Conservation (phyloP, 2,888 invertebrate genomes). For the Heteromurus nitidus region DNA sequence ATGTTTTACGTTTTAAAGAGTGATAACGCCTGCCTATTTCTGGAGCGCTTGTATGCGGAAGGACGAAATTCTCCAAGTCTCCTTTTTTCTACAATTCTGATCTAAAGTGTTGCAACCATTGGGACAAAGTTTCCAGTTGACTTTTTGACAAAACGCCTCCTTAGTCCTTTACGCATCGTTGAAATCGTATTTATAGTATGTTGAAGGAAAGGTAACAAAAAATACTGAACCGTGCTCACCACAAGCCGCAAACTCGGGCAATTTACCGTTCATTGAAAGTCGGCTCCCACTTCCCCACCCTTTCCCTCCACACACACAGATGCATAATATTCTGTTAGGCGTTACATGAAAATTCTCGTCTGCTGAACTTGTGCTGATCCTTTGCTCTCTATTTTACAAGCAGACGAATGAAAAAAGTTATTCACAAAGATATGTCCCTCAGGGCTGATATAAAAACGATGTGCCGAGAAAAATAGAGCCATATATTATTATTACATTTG, state of each 20-base stretch:
- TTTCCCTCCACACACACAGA: background rate
- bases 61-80: background rate
- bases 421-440: too few species aligned
- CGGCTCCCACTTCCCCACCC: background rate
- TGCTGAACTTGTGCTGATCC: background rate
- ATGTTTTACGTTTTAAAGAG: too few species aligned
- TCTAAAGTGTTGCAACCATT: too few species aligned
- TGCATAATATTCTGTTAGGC: background rate
- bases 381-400: background rate
- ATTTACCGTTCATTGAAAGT: background rate
- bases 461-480: too few species aligned
- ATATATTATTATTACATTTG: too few species aligned
- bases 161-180: background rate
- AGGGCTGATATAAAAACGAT: too few species aligned
- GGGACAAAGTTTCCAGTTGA: too few species aligned
- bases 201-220: background rate
- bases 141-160: background rate
- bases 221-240: background rate
- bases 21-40: too few species aligned
- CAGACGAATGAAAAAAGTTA: background rate
- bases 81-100: too few species aligned
- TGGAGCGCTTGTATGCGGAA: slow-evolving; percentile 8
- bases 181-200: too few species aligned
- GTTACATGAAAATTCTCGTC: background rate
- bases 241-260: background rate